Evolutionary conservation across 2,888 invertebrate species (phyloP).

Genomic region (Oegoconia quadripuncta): DNA sequence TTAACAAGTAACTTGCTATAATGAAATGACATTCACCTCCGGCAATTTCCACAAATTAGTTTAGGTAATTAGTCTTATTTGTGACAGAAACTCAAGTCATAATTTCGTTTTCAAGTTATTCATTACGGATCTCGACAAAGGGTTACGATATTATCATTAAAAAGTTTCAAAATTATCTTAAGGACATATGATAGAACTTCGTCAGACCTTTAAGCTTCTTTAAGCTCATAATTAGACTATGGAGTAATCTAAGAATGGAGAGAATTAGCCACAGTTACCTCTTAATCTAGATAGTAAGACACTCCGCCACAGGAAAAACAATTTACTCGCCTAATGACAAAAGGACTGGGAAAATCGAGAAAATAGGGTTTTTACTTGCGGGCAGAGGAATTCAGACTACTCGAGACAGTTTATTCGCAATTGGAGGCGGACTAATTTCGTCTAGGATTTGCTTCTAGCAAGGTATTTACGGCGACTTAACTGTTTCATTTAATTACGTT

Average conservation of each 20-base stretch:
- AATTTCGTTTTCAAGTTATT: slow-evolving; percentile 7
- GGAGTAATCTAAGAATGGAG: slow-evolving; percentile 28
- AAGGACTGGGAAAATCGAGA: slow-evolving; percentile 37
- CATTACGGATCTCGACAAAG: slow-evolving; percentile 1
- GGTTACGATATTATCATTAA: slow-evolving; percentile 9
- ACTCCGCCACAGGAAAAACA: slow-evolving; percentile 52
- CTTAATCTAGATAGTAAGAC: slow-evolving; percentile 58
- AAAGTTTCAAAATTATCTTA: slow-evolving; percentile 8
- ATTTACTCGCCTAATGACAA: slow-evolving; percentile 60
- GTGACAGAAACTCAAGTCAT: not conserved
- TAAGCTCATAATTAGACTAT: slow-evolving; percentile 33
- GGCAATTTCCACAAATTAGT: too few relatives aligned
- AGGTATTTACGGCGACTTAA: too few relatives aligned
- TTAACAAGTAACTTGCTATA: too few relatives aligned
- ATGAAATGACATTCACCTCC: too few relatives aligned
- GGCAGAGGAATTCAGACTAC: slow-evolving; percentile 16
- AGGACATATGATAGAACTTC: slow-evolving; percentile 4
- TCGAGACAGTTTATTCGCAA: slow-evolving; percentile 22
- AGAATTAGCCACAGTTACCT: slow-evolving; percentile 47
- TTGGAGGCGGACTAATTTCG: slow-evolving; percentile 26
- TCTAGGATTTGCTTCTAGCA: slow-evolving; percentile 10
- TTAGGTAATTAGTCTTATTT: too few relatives aligned
- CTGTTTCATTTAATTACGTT: too few relatives aligned
- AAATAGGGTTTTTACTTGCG: slow-evolving; percentile 44
- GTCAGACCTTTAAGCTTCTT: slow-evolving; percentile 16